phyloP scores from a whole-genome alignment of 2,797 vertebrate genomes.

The Clamator glandarius region DNA sequence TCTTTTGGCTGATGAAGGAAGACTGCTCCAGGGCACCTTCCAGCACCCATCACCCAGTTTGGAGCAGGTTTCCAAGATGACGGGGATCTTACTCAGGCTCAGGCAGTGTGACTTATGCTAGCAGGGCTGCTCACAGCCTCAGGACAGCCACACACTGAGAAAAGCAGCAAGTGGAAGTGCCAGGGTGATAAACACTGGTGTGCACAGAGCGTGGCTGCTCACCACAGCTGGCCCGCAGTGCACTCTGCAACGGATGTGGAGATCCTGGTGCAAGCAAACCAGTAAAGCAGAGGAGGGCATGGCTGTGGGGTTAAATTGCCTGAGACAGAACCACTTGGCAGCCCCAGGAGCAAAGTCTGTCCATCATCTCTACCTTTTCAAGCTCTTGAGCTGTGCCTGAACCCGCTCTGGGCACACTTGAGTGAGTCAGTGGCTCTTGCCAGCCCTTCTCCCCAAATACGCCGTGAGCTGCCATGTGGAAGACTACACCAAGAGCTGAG shows the following conservation, averaged over 20 bases:
- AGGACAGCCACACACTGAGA: neutral
- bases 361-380: neutral
- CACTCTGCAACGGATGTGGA: neutral
- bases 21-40: neutral
- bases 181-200: neutral
- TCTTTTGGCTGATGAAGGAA: conserved; percentile 22
- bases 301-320: neutral
- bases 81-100: neutral
- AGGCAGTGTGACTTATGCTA: neutral
- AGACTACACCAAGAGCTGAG: neutral
- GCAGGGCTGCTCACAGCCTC: neutral
- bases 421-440: fast-evolving
- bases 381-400: neutral
- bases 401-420: fast-evolving
- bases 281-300: neutral
- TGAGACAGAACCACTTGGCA: fast-evolving
- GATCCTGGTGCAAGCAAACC: neutral
- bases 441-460: neutral
- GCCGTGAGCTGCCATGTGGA: fast-evolving
- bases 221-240: neutral
- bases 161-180: neutral
- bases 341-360: neutral
- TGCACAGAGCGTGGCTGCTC: neutral
- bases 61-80: neutral
- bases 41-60: neutral